Conservation (phyloP, 1,140 invertebrate species). For the Trissolcus basalis region DNA sequence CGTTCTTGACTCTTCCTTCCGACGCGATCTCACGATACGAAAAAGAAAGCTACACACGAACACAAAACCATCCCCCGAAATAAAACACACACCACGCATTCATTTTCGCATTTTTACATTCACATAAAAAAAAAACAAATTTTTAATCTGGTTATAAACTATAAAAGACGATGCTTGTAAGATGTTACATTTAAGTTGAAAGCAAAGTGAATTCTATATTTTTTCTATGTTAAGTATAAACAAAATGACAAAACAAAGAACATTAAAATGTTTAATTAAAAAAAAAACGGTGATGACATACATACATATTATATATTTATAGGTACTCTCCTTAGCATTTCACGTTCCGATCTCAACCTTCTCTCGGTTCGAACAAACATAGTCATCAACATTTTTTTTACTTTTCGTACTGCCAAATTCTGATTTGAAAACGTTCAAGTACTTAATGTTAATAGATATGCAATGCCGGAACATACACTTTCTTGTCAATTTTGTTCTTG, state of each 20-base stretch:
- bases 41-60: conserved; percentile 17
- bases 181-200: conserved; percentile 74
- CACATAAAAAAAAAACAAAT: neutral
- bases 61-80: conserved; percentile 13
- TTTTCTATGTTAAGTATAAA: conserved; percentile 76
- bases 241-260: conserved; percentile 29
- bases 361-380: too few species aligned
- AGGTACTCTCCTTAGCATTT: conserved; percentile 71
- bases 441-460: too few species aligned
- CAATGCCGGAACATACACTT: too few species aligned
- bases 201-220: conserved; percentile 75
- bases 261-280: conserved; percentile 51
- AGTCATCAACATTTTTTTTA: too few species aligned
- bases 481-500: too few species aligned
- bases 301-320: conserved; percentile 74
- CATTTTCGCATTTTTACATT: conserved; percentile 10
- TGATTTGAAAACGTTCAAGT: too few species aligned
- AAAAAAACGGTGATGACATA: conserved; percentile 66
- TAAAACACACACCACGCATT: conserved; percentile 12
- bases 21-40: conserved; percentile 41
- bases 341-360: conserved; percentile 65
- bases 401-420: too few species aligned
- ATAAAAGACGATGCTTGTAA: conserved; percentile 63
- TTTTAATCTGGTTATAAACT: conserved; percentile 58
- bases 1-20: conserved; percentile 60